A percentile compares a stretch with the other conserved stretches of the same genome.
Conservation (phyloP, 1,140 invertebrate species). For the Drosophila trapezifrons region DNA sequence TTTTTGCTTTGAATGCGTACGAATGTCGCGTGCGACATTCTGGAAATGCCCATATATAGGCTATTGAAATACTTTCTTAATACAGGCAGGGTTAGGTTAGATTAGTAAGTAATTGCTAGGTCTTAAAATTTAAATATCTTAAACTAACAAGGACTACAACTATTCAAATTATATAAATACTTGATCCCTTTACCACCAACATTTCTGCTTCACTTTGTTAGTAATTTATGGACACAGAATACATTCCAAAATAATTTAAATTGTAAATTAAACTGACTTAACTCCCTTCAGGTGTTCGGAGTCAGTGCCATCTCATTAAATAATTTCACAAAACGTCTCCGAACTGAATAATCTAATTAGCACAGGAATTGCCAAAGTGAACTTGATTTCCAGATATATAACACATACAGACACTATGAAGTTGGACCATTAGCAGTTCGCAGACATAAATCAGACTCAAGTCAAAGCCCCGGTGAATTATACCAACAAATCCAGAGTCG, state of each 20-base stretch:
- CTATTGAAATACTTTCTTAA: no score
- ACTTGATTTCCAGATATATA: neutral
- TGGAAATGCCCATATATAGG: no score
- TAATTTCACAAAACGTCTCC: neutral
- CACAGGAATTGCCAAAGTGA: neutral
- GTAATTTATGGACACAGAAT: no score
- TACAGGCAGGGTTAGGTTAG: no score
- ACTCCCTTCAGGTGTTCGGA: neutral
- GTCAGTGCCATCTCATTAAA: neutral
- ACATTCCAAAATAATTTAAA: no score
- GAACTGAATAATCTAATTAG: constrained; percentile 1
- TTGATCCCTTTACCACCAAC: no score
- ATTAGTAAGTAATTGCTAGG: no score
- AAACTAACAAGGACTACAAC: no score
- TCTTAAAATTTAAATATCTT: neutral
- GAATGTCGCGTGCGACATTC: no score
- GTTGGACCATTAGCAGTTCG: neutral
- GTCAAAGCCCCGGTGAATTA: constrained; percentile 28
- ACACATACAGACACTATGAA: constrained; percentile 1
- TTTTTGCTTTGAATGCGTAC: no score
- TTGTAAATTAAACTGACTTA: neutral
- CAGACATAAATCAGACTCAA: constrained; percentile 29
- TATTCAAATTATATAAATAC: no score
- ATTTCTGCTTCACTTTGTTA: no score
- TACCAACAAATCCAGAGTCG: constrained; percentile 12